Conservation (phyloP, 2,888 invertebrate genomes). For the Invenusta paracnida region DNA sequence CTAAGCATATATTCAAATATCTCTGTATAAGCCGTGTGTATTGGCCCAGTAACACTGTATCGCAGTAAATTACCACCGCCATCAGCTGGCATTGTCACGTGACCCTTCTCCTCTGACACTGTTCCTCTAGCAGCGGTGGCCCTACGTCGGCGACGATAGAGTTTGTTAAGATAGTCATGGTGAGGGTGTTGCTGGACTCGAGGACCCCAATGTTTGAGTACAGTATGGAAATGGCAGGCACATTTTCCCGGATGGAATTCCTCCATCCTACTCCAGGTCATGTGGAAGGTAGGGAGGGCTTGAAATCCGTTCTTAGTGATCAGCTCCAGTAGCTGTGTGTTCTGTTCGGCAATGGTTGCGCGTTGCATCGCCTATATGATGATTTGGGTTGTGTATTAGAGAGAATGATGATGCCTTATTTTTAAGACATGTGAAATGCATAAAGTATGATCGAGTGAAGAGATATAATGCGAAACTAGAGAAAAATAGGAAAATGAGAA, state of each 20-base stretch:
- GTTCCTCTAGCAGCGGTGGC: too few species aligned
- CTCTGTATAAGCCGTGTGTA: not conserved
- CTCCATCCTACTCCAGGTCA: constrained; percentile 34
- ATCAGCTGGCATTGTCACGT: too few species aligned
- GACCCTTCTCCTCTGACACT: too few species aligned
- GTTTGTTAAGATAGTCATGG: too few species aligned
- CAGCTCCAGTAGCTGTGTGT: constrained; percentile 11
- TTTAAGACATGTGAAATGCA: too few species aligned
- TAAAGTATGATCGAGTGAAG: too few species aligned
- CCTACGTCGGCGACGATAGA: too few species aligned
- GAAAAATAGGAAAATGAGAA: too few species aligned
- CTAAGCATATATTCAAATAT: not conserved
- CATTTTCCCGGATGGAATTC: constrained; percentile 37
- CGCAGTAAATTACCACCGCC: not conserved
- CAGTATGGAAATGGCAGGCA: constrained; percentile 39
- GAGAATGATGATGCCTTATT: too few species aligned
- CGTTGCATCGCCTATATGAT: constrained; percentile 1
- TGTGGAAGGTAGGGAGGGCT: constrained; percentile 11
- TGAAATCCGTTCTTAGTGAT: constrained; percentile 15
- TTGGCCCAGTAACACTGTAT: not conserved
- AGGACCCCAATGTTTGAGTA: not conserved
- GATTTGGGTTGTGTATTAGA: too few species aligned
- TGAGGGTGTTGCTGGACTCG: too few species aligned
- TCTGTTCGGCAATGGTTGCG: not conserved
- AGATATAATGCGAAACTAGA: too few species aligned